Evolutionary conservation across 2,888 invertebrate genomes (phyloP).

Genomic region (Crioceris asparagi): DNA sequence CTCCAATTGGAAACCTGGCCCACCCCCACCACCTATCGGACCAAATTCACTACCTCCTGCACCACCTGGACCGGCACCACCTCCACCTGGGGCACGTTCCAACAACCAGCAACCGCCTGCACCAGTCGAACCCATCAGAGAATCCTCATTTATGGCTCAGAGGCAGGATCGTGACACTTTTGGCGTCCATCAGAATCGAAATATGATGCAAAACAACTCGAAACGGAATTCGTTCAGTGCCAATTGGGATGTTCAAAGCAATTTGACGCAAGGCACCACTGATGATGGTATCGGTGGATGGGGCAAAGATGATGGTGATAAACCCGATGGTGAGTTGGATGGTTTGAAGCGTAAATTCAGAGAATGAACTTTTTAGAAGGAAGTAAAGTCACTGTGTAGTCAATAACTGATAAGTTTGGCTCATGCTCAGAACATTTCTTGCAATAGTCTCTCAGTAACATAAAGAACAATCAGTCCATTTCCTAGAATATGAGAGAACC

Average conservation of each 20-base stretch:
- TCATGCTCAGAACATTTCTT: too few relatives aligned
- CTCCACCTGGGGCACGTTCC: conserved; percentile 42
- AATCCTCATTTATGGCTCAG: conserved; percentile 50
- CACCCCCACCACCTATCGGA: conserved; percentile 53
- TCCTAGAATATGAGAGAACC: too few relatives aligned
- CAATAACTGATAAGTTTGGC: too few relatives aligned
- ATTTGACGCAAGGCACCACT: conserved; percentile 32
- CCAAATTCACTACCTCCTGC: conserved; percentile 47
- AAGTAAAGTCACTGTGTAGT: too few relatives aligned
- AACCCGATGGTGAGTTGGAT: too few relatives aligned
- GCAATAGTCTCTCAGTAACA: too few relatives aligned
- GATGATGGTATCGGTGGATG: conserved; percentile 42
- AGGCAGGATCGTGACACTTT: conserved; percentile 63
- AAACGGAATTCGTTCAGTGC: conserved; percentile 38
- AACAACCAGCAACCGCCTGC: conserved; percentile 54
- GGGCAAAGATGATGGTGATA: too few relatives aligned
- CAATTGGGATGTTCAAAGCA: conserved; percentile 38
- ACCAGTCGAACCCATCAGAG: conserved; percentile 49
- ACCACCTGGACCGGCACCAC: conserved; percentile 48
- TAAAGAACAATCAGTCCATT: too few relatives aligned
- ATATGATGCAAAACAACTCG: conserved; percentile 28
- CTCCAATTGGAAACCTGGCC: conserved; percentile 43
- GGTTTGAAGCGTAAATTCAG: too few relatives aligned
- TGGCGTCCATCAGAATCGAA: conserved; percentile 56
- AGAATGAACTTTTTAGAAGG: too few relatives aligned